Evolutionary conservation across 1,140 invertebrate species (phyloP).

Genomic region (Ips nitidus): DNA sequence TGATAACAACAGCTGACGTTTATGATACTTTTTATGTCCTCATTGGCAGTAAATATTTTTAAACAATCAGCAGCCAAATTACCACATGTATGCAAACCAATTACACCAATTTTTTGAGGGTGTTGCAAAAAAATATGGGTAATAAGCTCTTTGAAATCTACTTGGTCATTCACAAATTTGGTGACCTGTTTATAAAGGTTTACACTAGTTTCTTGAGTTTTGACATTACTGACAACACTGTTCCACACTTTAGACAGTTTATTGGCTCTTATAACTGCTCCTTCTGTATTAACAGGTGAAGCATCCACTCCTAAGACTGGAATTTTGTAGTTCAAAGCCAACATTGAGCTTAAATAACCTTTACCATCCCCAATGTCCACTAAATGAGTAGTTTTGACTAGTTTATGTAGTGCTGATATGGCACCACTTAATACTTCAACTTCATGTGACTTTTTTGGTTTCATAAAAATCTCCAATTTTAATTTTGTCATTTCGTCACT

Average conservation of each 20-base stretch:
- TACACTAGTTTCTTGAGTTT: constrained; percentile 36
- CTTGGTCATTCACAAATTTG: constrained; percentile 54
- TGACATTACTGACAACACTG: constrained; percentile 46
- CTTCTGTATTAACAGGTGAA: constrained; percentile 62
- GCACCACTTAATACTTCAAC: constrained; percentile 61
- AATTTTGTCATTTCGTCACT: constrained; percentile 38
- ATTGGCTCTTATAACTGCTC: constrained; percentile 62
- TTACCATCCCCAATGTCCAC: constrained; percentile 87
- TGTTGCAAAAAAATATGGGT: constrained; percentile 53
- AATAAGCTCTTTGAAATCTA: constrained; percentile 57
- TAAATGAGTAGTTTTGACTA: constrained; percentile 55
- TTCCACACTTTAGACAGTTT: constrained; percentile 61
- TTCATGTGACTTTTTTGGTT: constrained; percentile 81
- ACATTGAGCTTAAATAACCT: constrained; percentile 76
- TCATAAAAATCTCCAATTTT: constrained; percentile 68
- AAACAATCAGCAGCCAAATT: constrained; percentile 75
- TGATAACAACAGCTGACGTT: constrained; percentile 92
- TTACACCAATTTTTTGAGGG: constrained; percentile 57
- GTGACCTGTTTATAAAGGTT: constrained; percentile 55
- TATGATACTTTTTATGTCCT: constrained; percentile 63
- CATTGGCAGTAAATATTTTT: constrained; percentile 66
- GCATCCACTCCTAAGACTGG: constrained; percentile 80
- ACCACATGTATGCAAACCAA: constrained; percentile 89
- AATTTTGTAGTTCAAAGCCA: constrained; percentile 69
- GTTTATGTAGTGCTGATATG: constrained; percentile 45